Evolutionary conservation across 2,113 vertebrate genomes (phyloP).

Genomic region (Sylvia atricapilla): DNA sequence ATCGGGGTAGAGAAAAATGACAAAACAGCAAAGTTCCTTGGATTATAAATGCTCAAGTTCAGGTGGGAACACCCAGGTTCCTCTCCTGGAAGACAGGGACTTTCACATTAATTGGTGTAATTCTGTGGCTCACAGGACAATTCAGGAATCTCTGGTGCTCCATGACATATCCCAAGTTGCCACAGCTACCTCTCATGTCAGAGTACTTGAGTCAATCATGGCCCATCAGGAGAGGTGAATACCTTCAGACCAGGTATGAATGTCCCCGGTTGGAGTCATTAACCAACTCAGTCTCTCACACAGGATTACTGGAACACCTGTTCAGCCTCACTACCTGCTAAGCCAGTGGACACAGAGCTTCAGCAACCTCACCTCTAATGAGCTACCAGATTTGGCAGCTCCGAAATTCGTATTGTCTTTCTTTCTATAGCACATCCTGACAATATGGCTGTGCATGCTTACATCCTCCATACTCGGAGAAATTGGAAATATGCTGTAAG

Average conservation of each 20-base stretch:
- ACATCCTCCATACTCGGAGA: not conserved
- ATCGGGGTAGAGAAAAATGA: rapidly evolving
- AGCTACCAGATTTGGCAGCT: not conserved
- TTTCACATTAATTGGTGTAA: not conserved
- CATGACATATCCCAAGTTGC: not conserved
- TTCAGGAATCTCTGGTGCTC: not conserved
- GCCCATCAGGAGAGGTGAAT: not conserved
- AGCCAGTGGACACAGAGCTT: not conserved
- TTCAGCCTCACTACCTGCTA: not conserved
- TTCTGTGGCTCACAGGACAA: not conserved
- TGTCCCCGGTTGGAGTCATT: not conserved
- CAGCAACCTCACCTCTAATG: not conserved
- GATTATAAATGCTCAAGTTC: not conserved
- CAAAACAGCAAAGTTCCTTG: not conserved
- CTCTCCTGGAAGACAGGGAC: not conserved
- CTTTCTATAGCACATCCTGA: not conserved
- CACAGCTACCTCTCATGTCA: not conserved
- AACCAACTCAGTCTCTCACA: no score
- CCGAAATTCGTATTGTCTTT: not conserved
- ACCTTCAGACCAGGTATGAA: not conserved
- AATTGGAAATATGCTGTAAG: not conserved
- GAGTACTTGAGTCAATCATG: not conserved
- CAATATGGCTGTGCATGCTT: not conserved
- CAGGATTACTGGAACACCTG: rapidly evolving
- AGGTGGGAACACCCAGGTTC: not conserved